phyloP scores from a whole-genome alignment of 2,888 invertebrate genomes.

The Napeogenes sylphis region DNA sequence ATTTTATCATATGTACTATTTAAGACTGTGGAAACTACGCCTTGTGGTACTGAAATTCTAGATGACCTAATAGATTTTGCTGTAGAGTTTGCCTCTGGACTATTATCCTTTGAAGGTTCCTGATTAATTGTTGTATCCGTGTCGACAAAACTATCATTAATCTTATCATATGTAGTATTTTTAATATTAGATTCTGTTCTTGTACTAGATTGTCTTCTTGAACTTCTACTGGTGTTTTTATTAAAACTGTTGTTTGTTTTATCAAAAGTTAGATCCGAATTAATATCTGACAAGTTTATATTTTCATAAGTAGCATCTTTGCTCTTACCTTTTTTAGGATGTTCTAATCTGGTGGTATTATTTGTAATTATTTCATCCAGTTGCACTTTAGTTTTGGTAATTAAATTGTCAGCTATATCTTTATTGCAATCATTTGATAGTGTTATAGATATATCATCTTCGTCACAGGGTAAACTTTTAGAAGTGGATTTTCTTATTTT shows the following conservation, averaged over 20 bases:
- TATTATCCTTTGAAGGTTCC: conserved; percentile 19
- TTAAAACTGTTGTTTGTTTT: conserved; percentile 17
- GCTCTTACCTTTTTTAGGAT: not conserved
- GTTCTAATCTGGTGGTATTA: not conserved
- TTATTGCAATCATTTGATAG: not conserved
- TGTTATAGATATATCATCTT: not conserved
- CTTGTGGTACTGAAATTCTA: conserved; percentile 8
- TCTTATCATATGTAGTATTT: conserved; percentile 34
- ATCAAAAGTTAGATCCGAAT: conserved; percentile 30
- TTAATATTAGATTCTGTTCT: conserved; percentile 29
- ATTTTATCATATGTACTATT: conserved; percentile 32
- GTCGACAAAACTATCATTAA: conserved; percentile 11
- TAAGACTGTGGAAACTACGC: conserved; percentile 9
- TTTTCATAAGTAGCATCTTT: conserved; percentile 22
- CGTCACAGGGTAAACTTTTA: not conserved
- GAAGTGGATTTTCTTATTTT: not conserved
- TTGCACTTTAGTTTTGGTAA: not conserved
- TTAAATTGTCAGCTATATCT: not conserved
- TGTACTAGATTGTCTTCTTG: conserved; percentile 16
- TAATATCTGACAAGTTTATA: conserved; percentile 8
- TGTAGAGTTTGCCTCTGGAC: not conserved
- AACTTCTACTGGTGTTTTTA: conserved; percentile 23
- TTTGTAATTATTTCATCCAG: not conserved
- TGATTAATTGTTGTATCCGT: conserved; percentile 26
- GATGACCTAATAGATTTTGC: conserved; percentile 16